These are phyloP conservation scores for Romanogobio albipinnatus DNA, from an alignment of 2,113 vertebrate species.

Conservation along the genomic window DNA sequence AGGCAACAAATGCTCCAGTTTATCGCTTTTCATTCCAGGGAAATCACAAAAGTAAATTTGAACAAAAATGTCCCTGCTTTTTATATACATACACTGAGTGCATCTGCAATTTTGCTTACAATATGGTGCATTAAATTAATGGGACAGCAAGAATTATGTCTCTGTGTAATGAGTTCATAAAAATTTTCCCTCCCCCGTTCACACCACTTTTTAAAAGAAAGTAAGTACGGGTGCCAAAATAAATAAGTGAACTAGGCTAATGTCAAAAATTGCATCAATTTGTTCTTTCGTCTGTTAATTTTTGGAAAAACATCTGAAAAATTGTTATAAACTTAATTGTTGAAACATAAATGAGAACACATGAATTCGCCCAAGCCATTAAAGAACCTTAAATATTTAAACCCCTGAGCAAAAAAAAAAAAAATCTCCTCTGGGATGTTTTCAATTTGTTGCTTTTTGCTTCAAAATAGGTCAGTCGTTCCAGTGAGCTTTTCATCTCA, in stretches of 20 bases:
- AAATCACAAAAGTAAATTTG: background rate
- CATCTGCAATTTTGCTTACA: background rate
- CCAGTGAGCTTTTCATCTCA: conserved; percentile 15
- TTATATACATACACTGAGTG: background rate
- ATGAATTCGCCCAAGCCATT: no score
- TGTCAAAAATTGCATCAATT: background rate
- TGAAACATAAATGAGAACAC: conserved; percentile 14
- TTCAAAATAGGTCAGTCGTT: conserved; percentile 17
- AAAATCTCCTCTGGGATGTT: background rate
- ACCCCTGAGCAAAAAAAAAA: background rate
- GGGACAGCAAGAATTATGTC: background rate
- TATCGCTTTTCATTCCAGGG: background rate
- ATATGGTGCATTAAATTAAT: background rate
- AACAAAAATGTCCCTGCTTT: background rate
- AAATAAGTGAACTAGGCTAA: background rate
- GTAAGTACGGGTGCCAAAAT: background rate
- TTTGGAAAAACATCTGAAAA: background rate
- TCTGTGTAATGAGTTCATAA: background rate
- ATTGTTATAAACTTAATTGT: background rate
- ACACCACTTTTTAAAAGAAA: background rate
- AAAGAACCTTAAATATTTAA: background rate
- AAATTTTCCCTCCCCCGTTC: background rate
- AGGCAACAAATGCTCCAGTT: background rate
- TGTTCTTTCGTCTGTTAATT: background rate
- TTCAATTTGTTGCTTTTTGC: background rate